Evolutionary conservation across 2,888 invertebrate species (phyloP), one percentile per base, ranked within the genome.

Genomic region (Galeruca laticollis): DNA sequence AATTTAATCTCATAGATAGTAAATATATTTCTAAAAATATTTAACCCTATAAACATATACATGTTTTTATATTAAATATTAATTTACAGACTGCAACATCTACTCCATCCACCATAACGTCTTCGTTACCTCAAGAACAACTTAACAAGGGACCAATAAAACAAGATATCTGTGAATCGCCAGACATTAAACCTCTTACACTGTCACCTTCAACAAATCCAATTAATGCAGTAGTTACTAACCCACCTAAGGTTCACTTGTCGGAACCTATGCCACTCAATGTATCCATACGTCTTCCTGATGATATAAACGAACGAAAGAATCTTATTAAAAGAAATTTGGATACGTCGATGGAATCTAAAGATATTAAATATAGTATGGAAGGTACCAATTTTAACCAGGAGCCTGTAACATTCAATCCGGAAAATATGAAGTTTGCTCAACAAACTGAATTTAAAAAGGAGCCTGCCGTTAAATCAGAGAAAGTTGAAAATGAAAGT

Each of bases 281-380:
- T 70, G 85, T 86, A 10, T 85, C 86, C 0, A 85, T 86, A 54
- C 81, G 85, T 37, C 73, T 86, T 54, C 84, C 86, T 0, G 85
- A 85, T 60, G 85, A 86, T 61, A 77, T 86, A n/a, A 84, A 83
- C 66, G 86, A 86, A 73, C 78, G 85, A 33, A 85, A 86, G 74
- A 85, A 83, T 75, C 74, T 85, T n/a, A 84, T 86, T 60, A 85
- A 85, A 73, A 79, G 84, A 18, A 82, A 83, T 64, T 65, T 81
- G 60, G 81, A 81, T 10, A 69, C 73, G 2, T 65, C 76, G 11
- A 56, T 77, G 11, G 82, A 83, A 31, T 71, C 77, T 15, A 82
- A 80, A 69, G 81, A 80, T 15, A 56, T 75, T 13, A 81, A 81
- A 71, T 80, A 77, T 60, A 76, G 73, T 20, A 62, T 76, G 20